Base-by-base conservation (phyloP, 2,888 invertebrate genomes). In the Synanthedon myopaeformis region DNA sequence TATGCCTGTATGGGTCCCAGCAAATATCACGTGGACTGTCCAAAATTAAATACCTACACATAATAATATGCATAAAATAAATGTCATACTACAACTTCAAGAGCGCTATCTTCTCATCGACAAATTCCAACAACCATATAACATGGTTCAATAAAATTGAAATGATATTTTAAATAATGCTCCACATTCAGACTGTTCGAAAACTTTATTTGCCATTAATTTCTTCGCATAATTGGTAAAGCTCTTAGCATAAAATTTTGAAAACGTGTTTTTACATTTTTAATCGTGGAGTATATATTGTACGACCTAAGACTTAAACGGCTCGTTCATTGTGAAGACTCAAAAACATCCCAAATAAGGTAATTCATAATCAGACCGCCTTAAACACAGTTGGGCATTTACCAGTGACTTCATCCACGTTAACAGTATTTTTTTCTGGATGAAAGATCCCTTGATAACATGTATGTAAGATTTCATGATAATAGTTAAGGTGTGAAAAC, bases 101-200 rank as follows among this genome's bases (percentile, higher is more conserved):
- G 13, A n/a, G 45, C 17, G 49, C 12, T 49, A 53, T 49, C 49
- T 53, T 41, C 49, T 19, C 45, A 53, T 55, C 48, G 17, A 41
- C 54, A 54, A 57, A 56, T 53, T 55, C 53, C 54, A 58, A 49
- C 55, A 57, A 61, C 60, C 35, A 59, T 59, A 56, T 55, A 56
- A 52, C 55, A 61, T 57, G 59, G 58, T 56, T 61, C 63, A 57
- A 70, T 69, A 66, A 69, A 69, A 79, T 79, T 76, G 60, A 56
- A 72, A 79, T 76, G 58, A 71, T 69, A 75, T 62, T 57, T 53
- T 61, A 61, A 59, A 70, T 58, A 57, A 61, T 69, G 68, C 64
- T 70, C 73, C 61, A 71, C 64, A 67, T 74, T 67, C 58, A 58
- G 58, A 51, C 57, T 57, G 59, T 64, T 61, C 51, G 54, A 57